These are phyloP conservation scores for Trichonephila clavipes DNA, from an alignment of 1,140 invertebrate species.

Conservation along the genomic window DNA sequence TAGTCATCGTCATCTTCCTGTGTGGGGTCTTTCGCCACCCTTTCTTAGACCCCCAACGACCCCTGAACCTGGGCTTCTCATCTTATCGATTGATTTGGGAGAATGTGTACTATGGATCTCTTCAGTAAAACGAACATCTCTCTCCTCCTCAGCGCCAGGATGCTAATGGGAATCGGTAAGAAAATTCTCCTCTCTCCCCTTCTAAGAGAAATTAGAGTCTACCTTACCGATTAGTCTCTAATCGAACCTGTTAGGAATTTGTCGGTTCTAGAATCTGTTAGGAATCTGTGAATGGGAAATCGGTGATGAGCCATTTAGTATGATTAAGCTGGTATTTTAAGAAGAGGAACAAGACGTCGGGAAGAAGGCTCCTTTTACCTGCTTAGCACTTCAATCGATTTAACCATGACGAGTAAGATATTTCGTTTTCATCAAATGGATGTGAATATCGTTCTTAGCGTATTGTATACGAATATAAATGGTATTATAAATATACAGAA, in stretches of 20 bases:
- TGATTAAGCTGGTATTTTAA: not conserved
- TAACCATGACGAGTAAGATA: constrained; percentile 7
- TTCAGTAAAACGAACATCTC: not conserved
- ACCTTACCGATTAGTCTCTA: not conserved
- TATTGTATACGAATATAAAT: too few relatives aligned
- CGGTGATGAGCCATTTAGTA: not conserved
- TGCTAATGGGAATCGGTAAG: constrained; percentile 42
- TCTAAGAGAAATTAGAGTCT: not conserved
- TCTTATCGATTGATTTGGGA: constrained; percentile 32
- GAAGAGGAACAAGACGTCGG: constrained; percentile 41
- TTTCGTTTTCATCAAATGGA: not conserved
- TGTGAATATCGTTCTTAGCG: too few relatives aligned
- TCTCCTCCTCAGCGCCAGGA: not conserved
- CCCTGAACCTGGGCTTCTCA: not conserved
- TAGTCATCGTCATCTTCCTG: not conserved
- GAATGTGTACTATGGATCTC: not conserved
- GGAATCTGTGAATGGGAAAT: too few relatives aligned
- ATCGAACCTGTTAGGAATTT: not conserved
- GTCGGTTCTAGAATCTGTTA: too few relatives aligned
- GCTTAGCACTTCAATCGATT: constrained; percentile 33
- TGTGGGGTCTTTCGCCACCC: not conserved
- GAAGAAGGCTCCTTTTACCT: constrained; percentile 38
- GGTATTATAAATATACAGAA: too few relatives aligned
- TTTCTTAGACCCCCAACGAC: not conserved
- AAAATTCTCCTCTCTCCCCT: not conserved